Base-by-base conservation (phyloP, 1,140 invertebrate genomes). In the Tetramorium parvispinum region DNA sequence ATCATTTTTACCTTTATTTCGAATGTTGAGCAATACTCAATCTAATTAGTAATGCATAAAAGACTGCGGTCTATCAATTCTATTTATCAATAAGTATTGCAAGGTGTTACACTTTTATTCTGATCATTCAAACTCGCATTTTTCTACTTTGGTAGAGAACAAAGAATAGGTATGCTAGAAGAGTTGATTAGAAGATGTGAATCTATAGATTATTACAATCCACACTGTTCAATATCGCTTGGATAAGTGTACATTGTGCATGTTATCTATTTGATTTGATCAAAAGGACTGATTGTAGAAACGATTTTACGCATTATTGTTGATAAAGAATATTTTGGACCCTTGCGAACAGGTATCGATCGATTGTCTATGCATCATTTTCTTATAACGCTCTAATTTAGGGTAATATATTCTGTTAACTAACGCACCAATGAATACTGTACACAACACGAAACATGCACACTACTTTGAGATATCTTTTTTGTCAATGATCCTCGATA, bases 381-480 rank as follows among this genome's bases (percentile, higher is more conserved):
- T 57, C 7, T 46, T 94, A 91, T 88, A 91, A 90, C 91, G 90
- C 91, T 92, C 81, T 87, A 79, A 87, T 24, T 89, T 71, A 89
- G 87, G 78, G 73, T 89, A 88, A 91, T 86, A 89, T 18, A 37
- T 91, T 46, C 10, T 43, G 37, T 66, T 89, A 87, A 89, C 49
- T 85, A 92, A 92, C 81, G 83, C 87, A 91, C 85, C 75, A 86
- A 85, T 91, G 70, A 88, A 92, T 92, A 91, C 90, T 88, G 76
- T 91, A 93, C 93, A 95, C 92, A 85, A 94, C 92, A 94, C 91
- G 68, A 94, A 91, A 95, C 93, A 94, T 92, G 70, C 88, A 92
- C 92, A 93, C 89, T 89, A 87, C 46, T 86, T 89, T 57, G 63
- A 88, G 71, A 86, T 86, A 75, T 37, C 61, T 88, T 89, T 87